Conservation (phyloP, 1,140 invertebrate genomes). For the Apis mellifera region DNA sequence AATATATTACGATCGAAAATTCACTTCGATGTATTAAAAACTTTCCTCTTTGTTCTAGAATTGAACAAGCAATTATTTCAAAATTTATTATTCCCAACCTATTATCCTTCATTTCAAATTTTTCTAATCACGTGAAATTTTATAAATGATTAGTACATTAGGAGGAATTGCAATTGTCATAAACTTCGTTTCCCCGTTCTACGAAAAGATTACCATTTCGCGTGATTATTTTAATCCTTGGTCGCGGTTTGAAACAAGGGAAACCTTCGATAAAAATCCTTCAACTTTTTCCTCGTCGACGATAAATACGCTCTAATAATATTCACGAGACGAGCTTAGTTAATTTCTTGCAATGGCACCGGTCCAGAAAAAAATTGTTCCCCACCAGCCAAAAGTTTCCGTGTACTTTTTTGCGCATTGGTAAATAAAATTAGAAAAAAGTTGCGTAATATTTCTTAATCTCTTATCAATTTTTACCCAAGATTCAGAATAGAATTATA, state of each 20-base stretch:
- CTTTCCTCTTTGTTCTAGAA: too few species aligned
- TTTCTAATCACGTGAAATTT: too few species aligned
- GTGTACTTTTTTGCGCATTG: background rate
- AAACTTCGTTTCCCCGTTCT: background rate
- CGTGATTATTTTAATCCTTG: background rate
- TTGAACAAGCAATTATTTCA: background rate
- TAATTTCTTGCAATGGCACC: background rate
- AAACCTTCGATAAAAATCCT: background rate
- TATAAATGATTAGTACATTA: background rate
- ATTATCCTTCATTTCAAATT: background rate
- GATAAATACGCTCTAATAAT: constrained; percentile 12
- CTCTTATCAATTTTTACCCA: background rate
- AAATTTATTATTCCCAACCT: background rate
- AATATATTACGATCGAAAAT: too few species aligned
- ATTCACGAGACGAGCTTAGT: background rate
- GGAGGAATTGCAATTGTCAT: background rate
- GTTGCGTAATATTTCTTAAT: background rate
- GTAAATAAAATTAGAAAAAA: too few species aligned
- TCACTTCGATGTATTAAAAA: too few species aligned
- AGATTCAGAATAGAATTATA: background rate
- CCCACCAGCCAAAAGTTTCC: background rate
- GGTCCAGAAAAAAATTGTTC: background rate
- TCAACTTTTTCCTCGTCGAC: background rate
- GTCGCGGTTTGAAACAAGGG: background rate
- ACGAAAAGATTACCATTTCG: background rate